Base-by-base conservation (phyloP, 2,888 invertebrate species). In the Conomelus anceps region DNA sequence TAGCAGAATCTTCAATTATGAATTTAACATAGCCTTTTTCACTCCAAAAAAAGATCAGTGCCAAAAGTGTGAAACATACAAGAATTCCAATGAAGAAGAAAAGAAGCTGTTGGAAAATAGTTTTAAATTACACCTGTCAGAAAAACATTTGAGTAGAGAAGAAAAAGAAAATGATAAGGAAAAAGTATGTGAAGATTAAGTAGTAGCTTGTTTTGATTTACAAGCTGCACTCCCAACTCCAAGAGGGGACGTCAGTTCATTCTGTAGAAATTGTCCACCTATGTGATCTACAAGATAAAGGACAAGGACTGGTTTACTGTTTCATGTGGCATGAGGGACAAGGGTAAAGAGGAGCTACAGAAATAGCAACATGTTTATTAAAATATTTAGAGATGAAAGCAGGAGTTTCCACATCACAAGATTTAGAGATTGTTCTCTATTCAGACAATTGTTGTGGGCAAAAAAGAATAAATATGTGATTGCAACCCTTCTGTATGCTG, bases 361-460 rank as follows among this genome's bases (percentile, higher is more conserved):
- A 41, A 41, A 41, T 41, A 41, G 41, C 41, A 41, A 41, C 11
- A 17, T 41, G 41, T 41, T 3, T 41, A 41, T 41, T 41, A 17
- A 41, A 41, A 41, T 41, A 41, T 41, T 20, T 41, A 17, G 41
- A 41, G 41, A 41, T 41, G 41, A 41, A 41, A 17, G 41, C 41
- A 41, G 7, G 17, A 17, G 41, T 20, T 17, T 41, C 41, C 7
- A 41, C 7, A 34, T 85, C 20, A n/a, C n/a, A n/a, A n/a, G 87
- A 90, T 20, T 24, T 87, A 17, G 89, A 91, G 13, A 22, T 91
- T 34, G 41, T 91, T 20, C 91, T 92, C 87, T 92, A 91, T 90
- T 91, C 92, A 11, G 92, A 92, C 89, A 92, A 92, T 89, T 92
- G 92, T 88, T 26, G 89, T 84, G 91, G 91, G 0, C 92, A 92